Conservation (phyloP, 2,113 vertebrate species). For the Pachyramphus minor region DNA sequence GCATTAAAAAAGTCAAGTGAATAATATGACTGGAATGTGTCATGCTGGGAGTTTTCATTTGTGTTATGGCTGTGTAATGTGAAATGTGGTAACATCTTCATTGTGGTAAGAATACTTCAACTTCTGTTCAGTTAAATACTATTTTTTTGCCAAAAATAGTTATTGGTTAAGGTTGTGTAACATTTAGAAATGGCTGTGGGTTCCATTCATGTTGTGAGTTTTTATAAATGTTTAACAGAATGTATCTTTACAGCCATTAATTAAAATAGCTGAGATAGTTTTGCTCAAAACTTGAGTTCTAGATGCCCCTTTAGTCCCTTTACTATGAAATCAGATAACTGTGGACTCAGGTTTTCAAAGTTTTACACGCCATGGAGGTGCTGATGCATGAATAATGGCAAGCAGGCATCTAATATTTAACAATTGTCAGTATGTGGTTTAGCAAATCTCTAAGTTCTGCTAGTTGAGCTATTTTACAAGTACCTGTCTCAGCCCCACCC, state of each 20-base stretch:
- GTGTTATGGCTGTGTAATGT: conserved; percentile 64
- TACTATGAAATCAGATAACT: conserved; percentile 41
- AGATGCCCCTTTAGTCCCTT: conserved; percentile 43
- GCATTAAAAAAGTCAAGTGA: conserved; percentile 72
- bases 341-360: conserved; percentile 69
- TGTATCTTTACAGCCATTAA: conserved; percentile 74
- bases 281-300: conserved; percentile 58
- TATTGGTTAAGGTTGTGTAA: conserved; percentile 65
- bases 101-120: conserved; percentile 70
- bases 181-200: conserved; percentile 61
- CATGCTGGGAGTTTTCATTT: conserved; percentile 72
- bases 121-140: conserved; percentile 42
- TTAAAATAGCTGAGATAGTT: conserved; percentile 67
- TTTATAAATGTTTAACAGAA: conserved; percentile 74
- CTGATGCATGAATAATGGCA: conserved; percentile 65
- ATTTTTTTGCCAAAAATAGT: conserved; percentile 59
- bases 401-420: conserved; percentile 61
- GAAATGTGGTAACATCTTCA: conserved; percentile 69
- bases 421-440: conserved; percentile 14
- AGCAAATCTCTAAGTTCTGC: conserved; percentile 40
- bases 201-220: conserved; percentile 76
- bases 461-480: conserved; percentile 38
- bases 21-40: conserved; percentile 71
- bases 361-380: conserved; percentile 59
- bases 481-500: neutral